A percentile compares a stretch with the other conserved stretches of the same genome.
These are phyloP conservation scores for Tineola bisselliella DNA, from an alignment of 2,888 invertebrate species.

Conservation along the genomic window DNA sequence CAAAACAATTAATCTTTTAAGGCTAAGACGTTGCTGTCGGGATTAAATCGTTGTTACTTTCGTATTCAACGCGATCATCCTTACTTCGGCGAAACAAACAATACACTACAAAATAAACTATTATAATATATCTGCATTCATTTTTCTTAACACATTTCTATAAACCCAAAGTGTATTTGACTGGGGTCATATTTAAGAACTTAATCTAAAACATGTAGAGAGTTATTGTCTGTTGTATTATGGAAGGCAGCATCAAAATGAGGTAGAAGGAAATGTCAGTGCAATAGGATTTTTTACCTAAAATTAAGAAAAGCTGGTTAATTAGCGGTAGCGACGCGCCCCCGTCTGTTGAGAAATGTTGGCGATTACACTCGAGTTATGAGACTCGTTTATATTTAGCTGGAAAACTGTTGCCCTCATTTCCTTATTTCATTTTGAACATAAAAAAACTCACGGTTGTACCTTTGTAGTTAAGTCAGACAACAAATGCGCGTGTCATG, in stretches of 20 bases:
- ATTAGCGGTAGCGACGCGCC: constrained; percentile 39
- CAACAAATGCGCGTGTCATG: neutral
- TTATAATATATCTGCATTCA: too few species aligned
- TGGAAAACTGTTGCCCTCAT: constrained; percentile 35
- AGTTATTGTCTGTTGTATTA: neutral
- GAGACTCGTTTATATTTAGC: constrained; percentile 44
- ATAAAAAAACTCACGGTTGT: constrained; percentile 5
- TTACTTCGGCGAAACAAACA: neutral
- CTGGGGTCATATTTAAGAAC: too few species aligned
- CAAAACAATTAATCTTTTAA: constrained; percentile 7
- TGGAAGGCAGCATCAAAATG: neutral
- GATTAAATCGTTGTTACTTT: neutral
- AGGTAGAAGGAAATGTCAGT: neutral
- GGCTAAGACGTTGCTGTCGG: neutral
- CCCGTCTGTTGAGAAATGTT: constrained; percentile 42
- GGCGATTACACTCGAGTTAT: constrained; percentile 52
- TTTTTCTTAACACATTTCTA: too few species aligned
- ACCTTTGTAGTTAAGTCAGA: neutral
- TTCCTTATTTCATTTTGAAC: constrained; percentile 29
- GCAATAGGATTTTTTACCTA: constrained; percentile 15
- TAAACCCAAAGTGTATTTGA: too few species aligned
- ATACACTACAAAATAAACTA: neutral
- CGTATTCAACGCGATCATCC: neutral
- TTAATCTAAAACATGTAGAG: too few species aligned
- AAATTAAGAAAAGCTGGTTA: constrained; percentile 36